A percentile compares a stretch with the other conserved stretches of the same genome.
These are phyloP conservation scores for Petromus typicus DNA, from an alignment of 2,113 vertebrate genomes.

Conservation along the genomic window DNA sequence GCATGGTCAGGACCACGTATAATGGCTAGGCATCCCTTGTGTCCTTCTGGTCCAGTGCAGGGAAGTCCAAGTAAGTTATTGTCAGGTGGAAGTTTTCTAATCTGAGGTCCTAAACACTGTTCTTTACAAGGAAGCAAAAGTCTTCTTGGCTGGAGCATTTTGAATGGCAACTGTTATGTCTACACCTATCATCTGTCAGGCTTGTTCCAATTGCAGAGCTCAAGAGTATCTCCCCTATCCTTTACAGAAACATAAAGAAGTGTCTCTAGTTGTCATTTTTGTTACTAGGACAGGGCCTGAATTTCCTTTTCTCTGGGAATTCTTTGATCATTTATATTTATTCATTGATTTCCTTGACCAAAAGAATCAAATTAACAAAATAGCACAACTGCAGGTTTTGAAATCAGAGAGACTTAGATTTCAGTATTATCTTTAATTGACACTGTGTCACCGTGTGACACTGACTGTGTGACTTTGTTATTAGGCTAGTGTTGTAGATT, in stretches of 20 bases:
- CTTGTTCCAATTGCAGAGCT: background rate
- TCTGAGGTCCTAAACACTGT: background rate
- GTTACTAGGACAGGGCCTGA: background rate
- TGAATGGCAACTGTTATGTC: background rate
- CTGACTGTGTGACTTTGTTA: background rate
- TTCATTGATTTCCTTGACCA: background rate
- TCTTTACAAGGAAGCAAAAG: background rate
- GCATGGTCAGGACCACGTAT: too few relatives aligned
- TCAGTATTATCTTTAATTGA: background rate
- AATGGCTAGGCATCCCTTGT: background rate
- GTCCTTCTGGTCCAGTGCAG: background rate
- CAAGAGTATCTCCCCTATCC: background rate
- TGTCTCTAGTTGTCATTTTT: background rate
- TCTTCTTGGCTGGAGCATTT: background rate
- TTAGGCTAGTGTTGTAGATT: background rate
- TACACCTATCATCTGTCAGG: background rate
- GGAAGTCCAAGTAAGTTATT: background rate
- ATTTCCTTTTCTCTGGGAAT: background rate
- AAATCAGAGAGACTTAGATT: background rate
- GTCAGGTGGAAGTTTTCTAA: slow-evolving; percentile 11
- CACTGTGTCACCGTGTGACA: too few relatives aligned
- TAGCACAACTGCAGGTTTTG: background rate
- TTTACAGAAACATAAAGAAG: background rate
- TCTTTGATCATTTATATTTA: background rate
- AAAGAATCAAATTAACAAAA: slow-evolving; percentile 15